Evolutionary conservation across 1,140 invertebrate species (phyloP).

Genomic region (Dendrolimus kikuchii): DNA sequence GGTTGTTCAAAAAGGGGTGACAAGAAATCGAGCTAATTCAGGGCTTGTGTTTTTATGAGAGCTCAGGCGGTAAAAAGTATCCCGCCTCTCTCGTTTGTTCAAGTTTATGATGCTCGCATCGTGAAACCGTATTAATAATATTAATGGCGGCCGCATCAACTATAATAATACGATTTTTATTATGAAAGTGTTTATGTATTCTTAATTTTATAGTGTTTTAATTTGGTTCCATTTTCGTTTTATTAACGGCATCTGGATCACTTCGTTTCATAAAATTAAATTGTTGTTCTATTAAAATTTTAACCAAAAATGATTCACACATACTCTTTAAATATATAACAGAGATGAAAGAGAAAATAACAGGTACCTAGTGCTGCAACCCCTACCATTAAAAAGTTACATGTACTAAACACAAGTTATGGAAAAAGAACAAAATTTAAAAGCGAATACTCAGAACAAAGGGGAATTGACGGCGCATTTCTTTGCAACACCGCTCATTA

Average conservation of each 20-base stretch:
- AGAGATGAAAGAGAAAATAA: too few relatives aligned
- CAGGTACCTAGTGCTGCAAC: too few relatives aligned
- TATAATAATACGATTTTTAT: slow-evolving; percentile 41
- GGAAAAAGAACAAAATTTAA: too few relatives aligned
- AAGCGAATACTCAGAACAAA: too few relatives aligned
- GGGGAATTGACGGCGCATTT: too few relatives aligned
- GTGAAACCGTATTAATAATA: slow-evolving; percentile 65
- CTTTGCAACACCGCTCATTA: slow-evolving; percentile 15
- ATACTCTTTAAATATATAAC: too few relatives aligned
- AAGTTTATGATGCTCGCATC: slow-evolving; percentile 63
- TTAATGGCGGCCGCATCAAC: slow-evolving; percentile 59
- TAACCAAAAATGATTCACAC: too few relatives aligned
- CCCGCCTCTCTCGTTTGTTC: slow-evolving; percentile 70
- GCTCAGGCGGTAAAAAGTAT: slow-evolving; percentile 66
- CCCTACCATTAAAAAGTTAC: too few relatives aligned
- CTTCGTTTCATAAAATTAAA: slow-evolving; percentile 1
- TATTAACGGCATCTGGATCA: slow-evolving; percentile 10
- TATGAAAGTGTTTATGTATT: slow-evolving; percentile 44
- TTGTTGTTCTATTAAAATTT: background rate
- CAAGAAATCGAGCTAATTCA: slow-evolving; percentile 71
- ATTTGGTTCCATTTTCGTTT: slow-evolving; percentile 11
- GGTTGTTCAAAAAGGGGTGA: slow-evolving; percentile 69
- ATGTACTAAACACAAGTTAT: too few relatives aligned
- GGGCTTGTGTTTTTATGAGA: slow-evolving; percentile 67
- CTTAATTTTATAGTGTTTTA: slow-evolving; percentile 38